phyloP scores from a whole-genome alignment of 2,888 invertebrate genomes.

The Isotomurus palustris region DNA sequence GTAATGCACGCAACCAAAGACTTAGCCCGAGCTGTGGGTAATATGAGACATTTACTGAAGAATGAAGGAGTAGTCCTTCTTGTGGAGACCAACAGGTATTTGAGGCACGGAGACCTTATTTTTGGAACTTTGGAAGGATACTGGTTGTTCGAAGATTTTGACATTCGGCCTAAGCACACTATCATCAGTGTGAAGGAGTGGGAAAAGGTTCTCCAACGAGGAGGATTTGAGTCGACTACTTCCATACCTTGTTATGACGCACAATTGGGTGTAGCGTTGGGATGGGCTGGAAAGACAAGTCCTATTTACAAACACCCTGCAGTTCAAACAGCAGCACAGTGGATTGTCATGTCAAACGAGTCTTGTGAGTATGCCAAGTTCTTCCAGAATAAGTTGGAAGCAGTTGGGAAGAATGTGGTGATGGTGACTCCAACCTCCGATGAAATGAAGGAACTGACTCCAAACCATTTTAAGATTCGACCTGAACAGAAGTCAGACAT shows the following conservation, averaged over 20 bases:
- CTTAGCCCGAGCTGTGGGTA: not conserved
- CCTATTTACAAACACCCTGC: not conserved
- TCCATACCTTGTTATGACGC: not conserved
- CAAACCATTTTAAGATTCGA: constrained; percentile 10
- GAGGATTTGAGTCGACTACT: not conserved
- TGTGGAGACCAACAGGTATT: not conserved
- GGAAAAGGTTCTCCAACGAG: constrained; percentile 1
- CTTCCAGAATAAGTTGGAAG: not conserved
- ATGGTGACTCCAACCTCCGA: not conserved
- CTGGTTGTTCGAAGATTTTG: constrained; percentile 20
- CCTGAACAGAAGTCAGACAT: constrained; percentile 16
- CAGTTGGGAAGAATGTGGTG: constrained; percentile 5
- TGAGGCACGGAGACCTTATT: constrained; percentile 1
- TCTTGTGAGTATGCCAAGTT: not conserved
- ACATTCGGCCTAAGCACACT: constrained; percentile 7
- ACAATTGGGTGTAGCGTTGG: constrained; percentile 2
- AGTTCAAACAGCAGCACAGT: not conserved
- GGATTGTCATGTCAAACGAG: not conserved
- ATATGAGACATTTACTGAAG: constrained; percentile 2
- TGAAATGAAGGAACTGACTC: not conserved
- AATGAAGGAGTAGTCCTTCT: not conserved
- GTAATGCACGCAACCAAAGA: constrained; percentile 10
- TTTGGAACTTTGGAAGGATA: constrained; percentile 15
- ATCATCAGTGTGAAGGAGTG: constrained; percentile 2
- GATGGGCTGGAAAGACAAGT: not conserved